These are phyloP conservation scores for Caranx melampygus DNA, from an alignment of 2,113 vertebrate genomes.

Conservation along the genomic window DNA sequence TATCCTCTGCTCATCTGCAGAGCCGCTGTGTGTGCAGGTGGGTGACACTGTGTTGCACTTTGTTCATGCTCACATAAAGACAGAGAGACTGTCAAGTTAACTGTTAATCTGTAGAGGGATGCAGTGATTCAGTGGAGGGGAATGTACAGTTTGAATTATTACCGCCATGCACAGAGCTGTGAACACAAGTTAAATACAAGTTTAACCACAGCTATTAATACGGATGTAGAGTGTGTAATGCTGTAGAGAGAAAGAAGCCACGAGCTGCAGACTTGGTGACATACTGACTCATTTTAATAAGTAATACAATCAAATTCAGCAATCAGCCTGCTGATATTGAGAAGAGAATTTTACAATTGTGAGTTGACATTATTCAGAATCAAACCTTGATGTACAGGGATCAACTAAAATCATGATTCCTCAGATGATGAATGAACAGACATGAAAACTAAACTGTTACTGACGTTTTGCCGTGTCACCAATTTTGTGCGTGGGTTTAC, in stretches of 20 bases:
- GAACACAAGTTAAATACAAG: not conserved
- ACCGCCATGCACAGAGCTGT: too few species aligned
- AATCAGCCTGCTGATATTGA: slow-evolving; percentile 61
- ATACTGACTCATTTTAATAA: slow-evolving; percentile 73
- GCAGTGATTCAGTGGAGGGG: slow-evolving; percentile 19
- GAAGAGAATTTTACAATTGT: slow-evolving; percentile 48
- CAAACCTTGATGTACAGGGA: slow-evolving; percentile 36
- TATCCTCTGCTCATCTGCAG: slow-evolving; percentile 36
- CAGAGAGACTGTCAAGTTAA: slow-evolving; percentile 76
- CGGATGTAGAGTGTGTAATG: not conserved
- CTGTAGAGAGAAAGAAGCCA: not conserved
- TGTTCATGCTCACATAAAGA: slow-evolving; percentile 68
- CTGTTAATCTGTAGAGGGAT: slow-evolving; percentile 79
- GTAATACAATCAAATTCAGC: slow-evolving; percentile 75
- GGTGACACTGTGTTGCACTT: slow-evolving; percentile 74
- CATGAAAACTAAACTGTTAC: slow-evolving; percentile 19
- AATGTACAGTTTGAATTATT: not conserved
- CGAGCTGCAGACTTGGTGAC: slow-evolving; percentile 3
- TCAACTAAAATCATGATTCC: slow-evolving; percentile 21
- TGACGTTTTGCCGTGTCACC: slow-evolving; percentile 49
- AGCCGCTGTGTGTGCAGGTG: slow-evolving; percentile 23
- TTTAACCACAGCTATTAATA: not conserved
- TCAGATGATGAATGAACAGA: slow-evolving; percentile 23
- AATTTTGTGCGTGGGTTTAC: slow-evolving; percentile 54
- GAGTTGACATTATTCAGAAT: slow-evolving; percentile 42